Conservation (phyloP, 2,888 invertebrate genomes). For the Catotricha subobsoleta region DNA sequence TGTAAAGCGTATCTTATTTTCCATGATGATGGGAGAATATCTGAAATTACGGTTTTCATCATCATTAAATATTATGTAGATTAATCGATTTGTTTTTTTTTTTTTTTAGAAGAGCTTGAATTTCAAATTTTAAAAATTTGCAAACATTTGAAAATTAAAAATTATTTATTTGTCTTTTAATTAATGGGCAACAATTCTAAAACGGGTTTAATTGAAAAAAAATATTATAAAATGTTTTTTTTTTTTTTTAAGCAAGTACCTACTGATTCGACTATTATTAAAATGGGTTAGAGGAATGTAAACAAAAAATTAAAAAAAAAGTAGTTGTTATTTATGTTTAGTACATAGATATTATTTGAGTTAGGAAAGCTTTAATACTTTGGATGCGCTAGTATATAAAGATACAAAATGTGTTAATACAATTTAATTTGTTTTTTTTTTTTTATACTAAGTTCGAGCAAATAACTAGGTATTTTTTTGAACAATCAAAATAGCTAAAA, state of each 20-base stretch:
- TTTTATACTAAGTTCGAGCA: background rate
- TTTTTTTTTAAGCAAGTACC: background rate
- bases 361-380: background rate
- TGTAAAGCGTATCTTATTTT: background rate
- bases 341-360: background rate
- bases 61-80: background rate
- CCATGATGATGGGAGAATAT: conserved; percentile 2
- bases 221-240: background rate
- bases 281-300: background rate
- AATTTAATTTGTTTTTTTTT: background rate
- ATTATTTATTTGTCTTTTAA: background rate
- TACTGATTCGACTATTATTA: no score
- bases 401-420: background rate
- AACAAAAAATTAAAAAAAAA: background rate
- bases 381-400: background rate
- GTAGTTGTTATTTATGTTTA: background rate
- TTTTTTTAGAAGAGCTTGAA: no score
- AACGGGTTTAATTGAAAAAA: background rate
- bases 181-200: background rate
- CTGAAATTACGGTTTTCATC: background rate
- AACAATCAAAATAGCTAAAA: background rate
- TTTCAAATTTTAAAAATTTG: no score
- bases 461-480: background rate
- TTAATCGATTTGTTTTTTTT: background rate
- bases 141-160: no score